Conservation (phyloP, 2,113 vertebrate species). For the Carassius gibelio region DNA sequence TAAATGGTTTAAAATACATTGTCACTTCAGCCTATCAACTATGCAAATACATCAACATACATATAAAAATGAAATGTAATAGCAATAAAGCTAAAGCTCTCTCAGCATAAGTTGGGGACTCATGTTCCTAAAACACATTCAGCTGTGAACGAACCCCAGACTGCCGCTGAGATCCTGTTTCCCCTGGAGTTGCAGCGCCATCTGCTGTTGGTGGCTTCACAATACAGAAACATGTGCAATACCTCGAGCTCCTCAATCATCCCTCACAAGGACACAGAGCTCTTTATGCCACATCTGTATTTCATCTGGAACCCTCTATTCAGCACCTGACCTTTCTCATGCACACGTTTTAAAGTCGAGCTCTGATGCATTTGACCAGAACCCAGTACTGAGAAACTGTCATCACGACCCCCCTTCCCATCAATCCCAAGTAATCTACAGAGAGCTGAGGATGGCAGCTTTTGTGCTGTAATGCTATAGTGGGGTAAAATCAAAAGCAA, state of each 20-base stretch:
- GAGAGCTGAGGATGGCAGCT: constrained; percentile 44
- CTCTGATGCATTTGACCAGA: constrained; percentile 37
- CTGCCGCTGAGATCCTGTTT: constrained; percentile 75
- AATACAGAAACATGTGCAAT: constrained; percentile 70
- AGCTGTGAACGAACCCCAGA: constrained; percentile 78
- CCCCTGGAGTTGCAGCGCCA: constrained; percentile 82
- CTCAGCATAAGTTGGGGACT: constrained; percentile 57
- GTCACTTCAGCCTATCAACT: not conserved
- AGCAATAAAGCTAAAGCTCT: constrained; percentile 52
- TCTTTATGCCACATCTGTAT: constrained; percentile 52
- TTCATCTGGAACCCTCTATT: constrained; percentile 39
- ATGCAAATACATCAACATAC: constrained; percentile 45
- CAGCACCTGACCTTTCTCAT: constrained; percentile 42
- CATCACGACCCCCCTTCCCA: constrained; percentile 34
- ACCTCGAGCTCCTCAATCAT: constrained; percentile 43
- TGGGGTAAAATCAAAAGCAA: constrained; percentile 44
- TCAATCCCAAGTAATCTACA: constrained; percentile 50
- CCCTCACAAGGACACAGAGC: constrained; percentile 40
- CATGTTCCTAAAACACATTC: constrained; percentile 79
- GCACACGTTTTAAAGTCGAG: constrained; percentile 39
- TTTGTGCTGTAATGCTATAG: constrained; percentile 28
- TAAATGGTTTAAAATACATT: not conserved
- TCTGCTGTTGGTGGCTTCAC: constrained; percentile 80
- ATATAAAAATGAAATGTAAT: constrained; percentile 61
- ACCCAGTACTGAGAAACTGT: constrained; percentile 46